phyloP scores from a whole-genome alignment of 92 coral and sea anemone genomes.

The Micromussa lordhowensis region DNA sequence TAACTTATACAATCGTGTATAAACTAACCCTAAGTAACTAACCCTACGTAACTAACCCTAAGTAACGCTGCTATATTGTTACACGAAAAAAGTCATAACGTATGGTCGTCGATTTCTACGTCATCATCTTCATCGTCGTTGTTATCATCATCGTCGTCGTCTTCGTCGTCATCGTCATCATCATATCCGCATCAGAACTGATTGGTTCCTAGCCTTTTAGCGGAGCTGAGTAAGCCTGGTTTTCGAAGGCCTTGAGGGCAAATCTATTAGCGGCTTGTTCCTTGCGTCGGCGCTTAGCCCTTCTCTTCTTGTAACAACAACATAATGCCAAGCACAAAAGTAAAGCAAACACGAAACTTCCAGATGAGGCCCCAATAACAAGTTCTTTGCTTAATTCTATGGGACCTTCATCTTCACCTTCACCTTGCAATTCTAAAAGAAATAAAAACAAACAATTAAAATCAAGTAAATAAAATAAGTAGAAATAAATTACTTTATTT shows the following conservation, averaged over 20 bases:
- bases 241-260: background rate
- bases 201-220: too few relatives aligned
- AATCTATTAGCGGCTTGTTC: background rate
- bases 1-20: too few relatives aligned
- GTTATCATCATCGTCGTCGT: background rate
- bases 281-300: background rate
- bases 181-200: background rate
- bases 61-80: background rate
- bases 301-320: background rate
- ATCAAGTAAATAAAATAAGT: too few relatives aligned
- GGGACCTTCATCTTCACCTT: background rate
- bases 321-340: background rate
- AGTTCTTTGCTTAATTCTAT: background rate
- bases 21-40: too few relatives aligned
- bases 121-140: background rate
- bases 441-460: background rate
- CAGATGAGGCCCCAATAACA: slow-evolving; percentile 15
- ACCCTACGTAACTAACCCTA: too few relatives aligned
- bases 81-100: background rate
- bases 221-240: background rate
- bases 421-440: slow-evolving; percentile 3
- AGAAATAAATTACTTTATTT: too few relatives aligned
- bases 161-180: background rate
- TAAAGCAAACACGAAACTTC: background rate
- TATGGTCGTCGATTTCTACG: background rate